These are phyloP conservation scores for Matsumurasca onukii DNA, from an alignment of 1,140 invertebrate genomes.

Conservation along the genomic window DNA sequence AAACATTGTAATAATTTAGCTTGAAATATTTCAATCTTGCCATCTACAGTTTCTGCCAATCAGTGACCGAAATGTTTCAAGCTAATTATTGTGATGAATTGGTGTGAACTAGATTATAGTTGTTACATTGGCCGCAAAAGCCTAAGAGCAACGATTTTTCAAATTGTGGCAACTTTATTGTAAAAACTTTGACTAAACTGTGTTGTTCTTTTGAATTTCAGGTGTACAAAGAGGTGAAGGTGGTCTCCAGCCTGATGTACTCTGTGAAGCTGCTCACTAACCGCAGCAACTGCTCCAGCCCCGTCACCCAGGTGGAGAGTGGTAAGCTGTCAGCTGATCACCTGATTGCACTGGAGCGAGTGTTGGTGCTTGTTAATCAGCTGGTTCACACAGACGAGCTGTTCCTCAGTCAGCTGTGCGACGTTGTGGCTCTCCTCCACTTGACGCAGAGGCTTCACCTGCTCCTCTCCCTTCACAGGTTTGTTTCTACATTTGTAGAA, in stretches of 20 bases:
- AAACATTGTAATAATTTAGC: too few species aligned
- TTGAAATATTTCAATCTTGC: too few species aligned
- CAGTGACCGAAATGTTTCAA: too few species aligned
- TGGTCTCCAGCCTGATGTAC: constrained; percentile 74
- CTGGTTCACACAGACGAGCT: constrained; percentile 66
- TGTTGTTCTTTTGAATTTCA: constrained; percentile 39
- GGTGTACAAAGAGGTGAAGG: constrained; percentile 72
- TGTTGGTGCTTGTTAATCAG: constrained; percentile 68
- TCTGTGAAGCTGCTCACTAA: constrained; percentile 62
- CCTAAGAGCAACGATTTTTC: too few species aligned
- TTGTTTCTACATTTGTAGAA: neutral
- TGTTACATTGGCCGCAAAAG: too few species aligned
- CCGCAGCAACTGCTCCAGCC: constrained; percentile 27
- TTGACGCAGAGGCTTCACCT: constrained; percentile 7
- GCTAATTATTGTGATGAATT: too few species aligned
- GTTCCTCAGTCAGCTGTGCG: constrained; percentile 76
- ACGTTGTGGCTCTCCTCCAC: constrained; percentile 64
- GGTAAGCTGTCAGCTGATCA: constrained; percentile 57
- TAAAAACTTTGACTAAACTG: too few species aligned
- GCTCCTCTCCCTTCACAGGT: constrained; percentile 4
- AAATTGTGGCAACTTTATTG: too few species aligned
- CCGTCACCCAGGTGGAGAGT: constrained; percentile 1
- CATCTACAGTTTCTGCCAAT: too few species aligned
- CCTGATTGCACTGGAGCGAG: constrained; percentile 59
- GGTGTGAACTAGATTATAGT: too few species aligned